phyloP scores from a whole-genome alignment of 2,888 invertebrate genomes.

The Galerucella nymphaeae region DNA sequence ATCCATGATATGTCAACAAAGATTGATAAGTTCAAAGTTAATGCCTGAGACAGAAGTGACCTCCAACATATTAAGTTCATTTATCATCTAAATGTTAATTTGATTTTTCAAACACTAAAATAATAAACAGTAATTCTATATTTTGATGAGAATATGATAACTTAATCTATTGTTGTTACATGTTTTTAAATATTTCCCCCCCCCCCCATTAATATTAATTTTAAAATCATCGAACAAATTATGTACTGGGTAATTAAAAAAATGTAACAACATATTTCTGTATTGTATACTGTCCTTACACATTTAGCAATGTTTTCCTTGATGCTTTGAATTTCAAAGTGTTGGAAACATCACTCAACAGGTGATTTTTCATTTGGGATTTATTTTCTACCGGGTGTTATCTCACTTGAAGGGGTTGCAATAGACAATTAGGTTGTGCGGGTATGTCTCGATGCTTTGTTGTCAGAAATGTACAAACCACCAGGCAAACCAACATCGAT shows the following conservation, averaged over 20 bases:
- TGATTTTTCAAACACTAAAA: no score
- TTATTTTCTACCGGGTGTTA: slow-evolving; percentile 22
- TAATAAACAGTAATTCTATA: not conserved
- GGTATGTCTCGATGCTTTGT: slow-evolving; percentile 19
- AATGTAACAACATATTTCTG: slow-evolving; percentile 20
- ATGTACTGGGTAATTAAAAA: not conserved
- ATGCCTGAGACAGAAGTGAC: no score
- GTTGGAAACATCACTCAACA: slow-evolving; percentile 15
- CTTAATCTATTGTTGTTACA: slow-evolving; percentile 10
- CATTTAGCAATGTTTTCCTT: slow-evolving; percentile 14
- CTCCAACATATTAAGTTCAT: no score
- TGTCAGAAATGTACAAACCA: slow-evolving; percentile 14
- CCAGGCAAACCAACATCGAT: slow-evolving; percentile 10
- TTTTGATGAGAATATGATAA: not conserved
- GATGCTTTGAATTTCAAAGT: slow-evolving; percentile 21
- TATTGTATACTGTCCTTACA: slow-evolving; percentile 23
- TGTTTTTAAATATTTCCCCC: not conserved
- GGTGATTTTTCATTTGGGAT: slow-evolving; percentile 12
- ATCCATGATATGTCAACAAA: no score
- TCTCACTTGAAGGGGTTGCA: slow-evolving; percentile 18
- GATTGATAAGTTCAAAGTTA: no score
- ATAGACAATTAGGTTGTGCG: slow-evolving; percentile 16
- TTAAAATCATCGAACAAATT: not conserved
- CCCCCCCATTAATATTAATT: not conserved
- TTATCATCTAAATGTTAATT: no score